Evolutionary conservation across 1,140 invertebrate genomes (phyloP).

Genomic region (Psilanteris sp.): DNA sequence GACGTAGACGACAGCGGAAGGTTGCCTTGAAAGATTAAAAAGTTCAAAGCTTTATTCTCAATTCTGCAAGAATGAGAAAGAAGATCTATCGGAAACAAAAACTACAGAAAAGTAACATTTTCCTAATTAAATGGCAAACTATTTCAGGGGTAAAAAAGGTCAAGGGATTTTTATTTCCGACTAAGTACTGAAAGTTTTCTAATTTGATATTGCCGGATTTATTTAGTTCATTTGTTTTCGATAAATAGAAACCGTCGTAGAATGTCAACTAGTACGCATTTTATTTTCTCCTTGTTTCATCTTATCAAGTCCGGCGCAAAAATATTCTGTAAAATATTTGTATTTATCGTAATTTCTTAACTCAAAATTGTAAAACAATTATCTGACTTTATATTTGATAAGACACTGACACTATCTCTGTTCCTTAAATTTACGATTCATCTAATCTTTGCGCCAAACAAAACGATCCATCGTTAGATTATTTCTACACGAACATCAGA

Average conservation of each 20-base stretch:
- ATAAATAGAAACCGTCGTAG: background rate
- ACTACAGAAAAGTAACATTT: slow-evolving; percentile 70
- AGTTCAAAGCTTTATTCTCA: slow-evolving; percentile 64
- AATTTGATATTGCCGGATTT: slow-evolving; percentile 8
- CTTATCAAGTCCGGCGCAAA: slow-evolving; percentile 37
- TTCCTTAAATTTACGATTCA: slow-evolving; percentile 55
- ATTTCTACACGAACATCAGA: slow-evolving; percentile 13
- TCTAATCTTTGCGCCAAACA: slow-evolving; percentile 45
- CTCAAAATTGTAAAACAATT: slow-evolving; percentile 50
- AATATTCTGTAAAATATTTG: slow-evolving; percentile 50
- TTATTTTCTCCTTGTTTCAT: background rate
- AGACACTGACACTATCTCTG: slow-evolving; percentile 47
- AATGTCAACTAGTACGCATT: background rate
- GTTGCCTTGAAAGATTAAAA: slow-evolving; percentile 70
- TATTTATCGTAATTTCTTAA: slow-evolving; percentile 39
- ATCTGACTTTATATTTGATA: slow-evolving; percentile 43
- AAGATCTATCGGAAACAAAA: slow-evolving; percentile 69
- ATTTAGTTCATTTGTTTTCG: slow-evolving; percentile 2
- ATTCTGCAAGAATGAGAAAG: slow-evolving; percentile 58
- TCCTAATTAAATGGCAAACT: slow-evolving; percentile 76
- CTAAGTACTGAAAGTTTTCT: slow-evolving; percentile 21
- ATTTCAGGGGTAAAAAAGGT: slow-evolving; percentile 20
- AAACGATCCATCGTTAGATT: slow-evolving; percentile 30
- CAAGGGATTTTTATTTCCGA: slow-evolving; percentile 34
- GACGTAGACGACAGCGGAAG: slow-evolving; percentile 43